Evolutionary conservation across 2,888 invertebrate species (phyloP), one percentile per base, ranked within the genome.

Genomic region (Phaonia tiefii): DNA sequence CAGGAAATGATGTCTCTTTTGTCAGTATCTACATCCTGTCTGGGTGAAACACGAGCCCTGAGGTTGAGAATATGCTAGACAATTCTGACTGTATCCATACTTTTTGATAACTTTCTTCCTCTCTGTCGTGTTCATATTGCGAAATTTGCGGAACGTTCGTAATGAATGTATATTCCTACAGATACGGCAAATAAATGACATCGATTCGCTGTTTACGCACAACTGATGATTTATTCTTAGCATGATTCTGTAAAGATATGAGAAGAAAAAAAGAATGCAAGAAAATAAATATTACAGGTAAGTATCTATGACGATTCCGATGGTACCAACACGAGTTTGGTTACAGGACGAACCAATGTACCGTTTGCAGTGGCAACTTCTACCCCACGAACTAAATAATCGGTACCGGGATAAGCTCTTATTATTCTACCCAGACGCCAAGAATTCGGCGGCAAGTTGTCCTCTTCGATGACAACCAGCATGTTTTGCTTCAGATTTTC

Each of bases 381-480:
- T 0, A 44, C 26, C 1, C 25, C 56, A 15, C 54, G 44, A 0
- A 70, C 63, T 51, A 49, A 37, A 22, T 13, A 39, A 37, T 72
- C 60, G 0, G 17, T 2, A 11, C 66, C 67, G 2, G 15, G 17
- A 60, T 60, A 60, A 46, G 58, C 58, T 25, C 46, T 58, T 4
- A 3, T 0, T 0, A 75, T 42, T 51, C 70, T 49, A 2, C 63
- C 69, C 0, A 75, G 31, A 1, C 63, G 63, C 75, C 75, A 70
- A n/a, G 15, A 51, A 44, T 75, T 75, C 0, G 75, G 75, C 5
- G 63, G 42, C 7, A 63, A 13, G 42, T 44, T 37, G 60, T 46
- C 69, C 31, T 13, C 67, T 10, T 5, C 49, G 17, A 7, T 20
- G 22, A 22, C 25, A 10, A 56, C 58, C 7, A 70, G 10, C 60